Base-by-base conservation (phyloP, 2,888 invertebrate species). In the Dolichopus griseipennis region DNA sequence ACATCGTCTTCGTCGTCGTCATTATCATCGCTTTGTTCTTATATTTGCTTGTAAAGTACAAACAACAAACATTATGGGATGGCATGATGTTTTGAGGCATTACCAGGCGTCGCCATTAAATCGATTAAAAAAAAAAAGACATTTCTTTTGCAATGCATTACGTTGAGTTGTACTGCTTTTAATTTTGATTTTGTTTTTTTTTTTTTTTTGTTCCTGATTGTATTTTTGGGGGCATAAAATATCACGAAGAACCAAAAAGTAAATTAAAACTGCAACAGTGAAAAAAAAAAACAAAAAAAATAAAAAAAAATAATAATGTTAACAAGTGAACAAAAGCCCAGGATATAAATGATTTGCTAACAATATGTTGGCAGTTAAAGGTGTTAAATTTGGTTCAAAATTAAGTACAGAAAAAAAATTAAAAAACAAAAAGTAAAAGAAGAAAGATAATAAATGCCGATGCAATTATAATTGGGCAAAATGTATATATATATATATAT, bases 21-120 rank as follows among this genome's bases (percentile, higher is more conserved):
- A n/a, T n/a, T n/a, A n/a, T n/a, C n/a, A n/a, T n/a, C n/a, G n/a
- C n/a, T 52, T 52, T 52, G 18, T 52, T 12, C 15, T 52, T 18
- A 15, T 52, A 18, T 18, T 27, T 52, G 52, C n/a, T n/a, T n/a
- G 52, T 52, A 52, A 15, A 4, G 52, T 52, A 52, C 18, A 18
- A 52, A 52, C 52, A 52, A 52, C 18, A 52, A 52, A 52, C 52
- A 52, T 52, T 52, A 52, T 52, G 52, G 52, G 52, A 52, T 52
- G 52, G 52, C 18, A 52, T 52, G 52, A 52, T 52, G 52, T 52
- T 52, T 52, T 52, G n/a, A 52, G 52, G 52, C 52, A 52, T 52
- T 18, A 52, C 52, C n/a, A 52, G 52, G 52, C 52, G 52, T 52
- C 52, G 52, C 52, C 52, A 52, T 52, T 52, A 52, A 52, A 52